These are phyloP conservation scores for Microchirus variegatus DNA, from an alignment of 2,797 vertebrate genomes.

Conservation along the genomic window DNA sequence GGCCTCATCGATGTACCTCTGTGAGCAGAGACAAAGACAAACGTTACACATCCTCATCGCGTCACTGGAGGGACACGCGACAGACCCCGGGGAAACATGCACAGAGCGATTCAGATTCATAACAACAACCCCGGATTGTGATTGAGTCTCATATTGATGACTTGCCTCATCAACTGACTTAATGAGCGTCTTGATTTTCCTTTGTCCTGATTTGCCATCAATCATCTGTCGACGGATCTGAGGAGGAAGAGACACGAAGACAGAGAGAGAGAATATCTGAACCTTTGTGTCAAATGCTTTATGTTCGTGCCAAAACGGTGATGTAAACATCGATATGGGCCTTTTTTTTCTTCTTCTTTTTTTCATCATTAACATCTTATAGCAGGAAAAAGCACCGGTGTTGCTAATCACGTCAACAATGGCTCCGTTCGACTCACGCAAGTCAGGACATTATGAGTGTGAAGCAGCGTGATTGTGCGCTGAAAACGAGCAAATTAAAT, in stretches of 20 bases:
- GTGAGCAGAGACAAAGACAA: conserved; percentile 43
- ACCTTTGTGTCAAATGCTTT: no score
- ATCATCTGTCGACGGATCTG: conserved; percentile 98
- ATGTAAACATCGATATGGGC: no score
- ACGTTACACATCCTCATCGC: conserved; percentile 7
- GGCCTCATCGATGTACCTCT: conserved; percentile 96
- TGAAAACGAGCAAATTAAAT: no score
- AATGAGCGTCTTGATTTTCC: conserved; percentile 91
- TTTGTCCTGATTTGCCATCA: conserved; percentile 89
- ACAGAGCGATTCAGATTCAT: conserved; percentile 55
- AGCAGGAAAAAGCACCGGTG: no score
- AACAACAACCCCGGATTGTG: conserved; percentile 54
- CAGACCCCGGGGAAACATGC: conserved; percentile 25
- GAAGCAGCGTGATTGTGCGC: no score
- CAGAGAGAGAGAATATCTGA: background rate
- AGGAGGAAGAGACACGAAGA: conserved; percentile 7
- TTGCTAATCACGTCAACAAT: no score
- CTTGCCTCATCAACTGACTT: conserved; percentile 97
- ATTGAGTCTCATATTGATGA: conserved; percentile 69
- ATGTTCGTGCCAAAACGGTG: no score
- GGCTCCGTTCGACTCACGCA: no score
- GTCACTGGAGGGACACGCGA: conserved; percentile 41
- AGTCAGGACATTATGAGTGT: no score
- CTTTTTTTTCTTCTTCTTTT: no score
- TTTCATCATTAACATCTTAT: no score